These are phyloP conservation scores for Nowickia ferox DNA, from an alignment of 2,888 invertebrate species.

Conservation along the genomic window DNA sequence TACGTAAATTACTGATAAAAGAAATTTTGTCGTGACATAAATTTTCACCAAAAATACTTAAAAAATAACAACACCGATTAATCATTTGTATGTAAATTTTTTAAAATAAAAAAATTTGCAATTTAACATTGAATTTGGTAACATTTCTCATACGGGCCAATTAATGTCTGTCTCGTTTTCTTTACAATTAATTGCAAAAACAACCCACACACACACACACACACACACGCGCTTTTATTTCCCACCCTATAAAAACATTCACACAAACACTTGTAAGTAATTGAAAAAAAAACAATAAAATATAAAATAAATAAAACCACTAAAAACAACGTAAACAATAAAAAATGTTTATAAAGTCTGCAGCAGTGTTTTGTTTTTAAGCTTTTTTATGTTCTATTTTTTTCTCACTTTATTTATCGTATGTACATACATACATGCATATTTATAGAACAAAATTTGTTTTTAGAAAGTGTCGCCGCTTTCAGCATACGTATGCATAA, in stretches of 20 bases:
- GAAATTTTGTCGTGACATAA: conserved; percentile 41
- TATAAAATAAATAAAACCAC: conserved; percentile 13
- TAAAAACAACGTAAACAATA: conserved; percentile 9
- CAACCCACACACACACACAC: background rate
- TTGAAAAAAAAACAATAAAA: conserved; percentile 28
- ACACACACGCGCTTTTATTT: background rate
- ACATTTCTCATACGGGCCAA: conserved; percentile 22
- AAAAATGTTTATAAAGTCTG: conserved; percentile 19
- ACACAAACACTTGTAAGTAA: background rate
- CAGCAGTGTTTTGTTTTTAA: conserved; percentile 9
- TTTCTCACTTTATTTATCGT: background rate
- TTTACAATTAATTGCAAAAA: conserved; percentile 43
- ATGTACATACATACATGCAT: no score
- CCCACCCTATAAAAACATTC: conserved; percentile 6
- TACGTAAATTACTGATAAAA: conserved; percentile 46
- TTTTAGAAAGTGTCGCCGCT: background rate
- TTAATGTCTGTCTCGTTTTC: conserved; percentile 52
- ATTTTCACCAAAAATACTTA: conserved; percentile 18
- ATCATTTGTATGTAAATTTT: conserved; percentile 36
- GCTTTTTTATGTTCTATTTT: background rate
- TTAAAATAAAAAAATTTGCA: conserved; percentile 1
- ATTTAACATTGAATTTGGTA: conserved; percentile 36
- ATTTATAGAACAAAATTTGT: background rate
- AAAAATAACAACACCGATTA: background rate
- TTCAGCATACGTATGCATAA: background rate